Evolutionary conservation across 2,888 invertebrate genomes (phyloP).

Genomic region (Melanostoma mellinum): DNA sequence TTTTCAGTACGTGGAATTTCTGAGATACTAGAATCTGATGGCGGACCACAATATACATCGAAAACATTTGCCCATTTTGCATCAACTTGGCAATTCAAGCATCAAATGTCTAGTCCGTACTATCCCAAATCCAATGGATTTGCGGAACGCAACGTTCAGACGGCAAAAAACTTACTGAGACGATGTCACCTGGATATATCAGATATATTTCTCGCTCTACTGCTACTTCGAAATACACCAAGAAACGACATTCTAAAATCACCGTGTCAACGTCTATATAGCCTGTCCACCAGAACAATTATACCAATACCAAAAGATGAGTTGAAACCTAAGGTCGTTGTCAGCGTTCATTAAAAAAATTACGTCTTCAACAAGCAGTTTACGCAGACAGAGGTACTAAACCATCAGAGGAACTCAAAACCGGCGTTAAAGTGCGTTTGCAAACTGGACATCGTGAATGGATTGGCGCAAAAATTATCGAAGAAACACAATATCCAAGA

Average conservation of each 20-base stretch:
- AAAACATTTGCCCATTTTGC: too few species aligned
- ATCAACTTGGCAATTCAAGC: conserved; percentile 18
- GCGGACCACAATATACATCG: too few species aligned
- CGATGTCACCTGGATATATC: conserved; percentile 1
- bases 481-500: conserved; percentile 15
- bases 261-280: conserved; percentile 16
- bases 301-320: conserved; percentile 11
- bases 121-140: too few species aligned
- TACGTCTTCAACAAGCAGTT: conserved; percentile 12
- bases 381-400: conserved; percentile 20
- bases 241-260: conserved; percentile 11
- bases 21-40: too few species aligned
- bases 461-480: background rate
- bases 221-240: conserved; percentile 7
- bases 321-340: too few species aligned
- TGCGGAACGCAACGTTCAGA: too few species aligned
- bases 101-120: conserved; percentile 11
- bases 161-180: background rate
- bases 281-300: conserved; percentile 2
- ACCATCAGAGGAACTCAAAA: too few species aligned
- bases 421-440: conserved; percentile 22
- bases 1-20: too few species aligned
- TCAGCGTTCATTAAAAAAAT: conserved; percentile 3
- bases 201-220: background rate
- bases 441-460: too few species aligned